Base-by-base conservation (phyloP, 2,797 vertebrate genomes). In the Urophycis tenuis region DNA sequence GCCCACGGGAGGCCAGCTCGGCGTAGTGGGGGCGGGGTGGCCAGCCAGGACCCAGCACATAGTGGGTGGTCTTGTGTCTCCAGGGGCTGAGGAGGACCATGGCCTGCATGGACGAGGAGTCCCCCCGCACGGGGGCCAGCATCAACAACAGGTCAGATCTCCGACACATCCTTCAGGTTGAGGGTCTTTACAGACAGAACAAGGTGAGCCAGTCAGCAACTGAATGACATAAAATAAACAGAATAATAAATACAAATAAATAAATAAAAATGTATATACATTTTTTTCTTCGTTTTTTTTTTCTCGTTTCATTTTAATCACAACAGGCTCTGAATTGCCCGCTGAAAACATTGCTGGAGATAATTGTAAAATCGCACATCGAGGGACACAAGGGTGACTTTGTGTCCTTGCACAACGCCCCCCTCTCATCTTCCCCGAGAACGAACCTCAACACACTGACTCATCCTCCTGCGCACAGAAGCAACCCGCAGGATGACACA, bases 61-160 rank as follows among this genome's bases (percentile, higher is more conserved):
- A 22, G 49, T 19, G 49, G 14, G 45, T 5, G 60, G 5, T 49
- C 25, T 11, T 22, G 22, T 30, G 10, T 70, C 10, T 36, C 73
- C 90, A 97, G 97, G 96, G 96, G 41, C 91, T 99, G 32, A 96
- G 93, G 90, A 96, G 91, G 91, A 98, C 97, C 0, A 94, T 94
- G 12, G 85, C 84, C 70, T 93, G 92, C 80, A 95, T 99, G 95
- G 97, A 99, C 25, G 93, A 88, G 80, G 97, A 99, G 78, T 92
- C 92, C 77, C 97, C 97, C 3, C 95, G 96, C 75, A 94, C 94
- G 5, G 87, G 87, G 0, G 89, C 91, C 75, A 98, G 96, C 82
- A 95, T 99, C 84, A 97, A 93, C 80, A 98, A 96, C 90, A 93
- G 96, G 79, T 95, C 92, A 0, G 92, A 94, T 14, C 90, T 99